These are phyloP conservation scores for Drosophila fuyamai DNA, from an alignment of 1,140 invertebrate species.

Conservation along the genomic window DNA sequence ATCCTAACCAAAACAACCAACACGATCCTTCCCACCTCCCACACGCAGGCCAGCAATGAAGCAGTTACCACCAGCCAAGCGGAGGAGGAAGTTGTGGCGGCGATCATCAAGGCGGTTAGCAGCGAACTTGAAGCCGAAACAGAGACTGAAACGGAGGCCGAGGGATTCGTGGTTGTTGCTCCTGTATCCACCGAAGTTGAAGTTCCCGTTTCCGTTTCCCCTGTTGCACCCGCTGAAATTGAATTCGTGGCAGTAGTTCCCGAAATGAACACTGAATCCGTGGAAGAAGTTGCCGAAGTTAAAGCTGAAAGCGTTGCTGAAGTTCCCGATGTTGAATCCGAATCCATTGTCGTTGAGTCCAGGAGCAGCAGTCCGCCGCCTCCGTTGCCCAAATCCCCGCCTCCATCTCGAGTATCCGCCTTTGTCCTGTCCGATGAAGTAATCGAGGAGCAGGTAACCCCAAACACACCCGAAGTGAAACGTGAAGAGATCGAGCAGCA, in stretches of 20 bases:
- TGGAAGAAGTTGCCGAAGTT: constrained; percentile 4
- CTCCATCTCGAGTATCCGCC: constrained; percentile 78
- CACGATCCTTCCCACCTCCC: constrained; percentile 60
- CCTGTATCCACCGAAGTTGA: constrained; percentile 31
- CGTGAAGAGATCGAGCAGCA: constrained; percentile 61
- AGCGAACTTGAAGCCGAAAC: constrained; percentile 45
- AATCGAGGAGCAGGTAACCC: constrained; percentile 34
- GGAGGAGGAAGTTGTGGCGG: constrained; percentile 74
- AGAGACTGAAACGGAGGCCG: constrained; percentile 48
- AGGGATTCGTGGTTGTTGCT: constrained; percentile 62
- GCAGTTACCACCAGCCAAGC: constrained; percentile 27
- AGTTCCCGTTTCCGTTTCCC: constrained; percentile 18
- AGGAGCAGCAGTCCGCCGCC: constrained; percentile 53
- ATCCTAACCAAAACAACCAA: constrained; percentile 66
- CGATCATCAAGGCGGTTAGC: constrained; percentile 72
- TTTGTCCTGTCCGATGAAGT: constrained; percentile 68
- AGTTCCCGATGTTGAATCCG: not conserved
- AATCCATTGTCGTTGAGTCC: constrained; percentile 22
- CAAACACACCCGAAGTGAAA: constrained; percentile 2
- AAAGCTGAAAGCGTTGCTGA: constrained; percentile 19
- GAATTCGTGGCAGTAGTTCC: constrained; percentile 14
- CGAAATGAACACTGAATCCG: constrained; percentile 18
- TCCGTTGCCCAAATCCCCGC: constrained; percentile 70
- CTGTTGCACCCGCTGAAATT: constrained; percentile 19
- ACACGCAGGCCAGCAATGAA: constrained; percentile 47